Percentiles rank a stretch among this genome's conserved stretches.
phyloP scores from a whole-genome alignment of 2,888 invertebrate species.

The Drosophila lacicola region DNA sequence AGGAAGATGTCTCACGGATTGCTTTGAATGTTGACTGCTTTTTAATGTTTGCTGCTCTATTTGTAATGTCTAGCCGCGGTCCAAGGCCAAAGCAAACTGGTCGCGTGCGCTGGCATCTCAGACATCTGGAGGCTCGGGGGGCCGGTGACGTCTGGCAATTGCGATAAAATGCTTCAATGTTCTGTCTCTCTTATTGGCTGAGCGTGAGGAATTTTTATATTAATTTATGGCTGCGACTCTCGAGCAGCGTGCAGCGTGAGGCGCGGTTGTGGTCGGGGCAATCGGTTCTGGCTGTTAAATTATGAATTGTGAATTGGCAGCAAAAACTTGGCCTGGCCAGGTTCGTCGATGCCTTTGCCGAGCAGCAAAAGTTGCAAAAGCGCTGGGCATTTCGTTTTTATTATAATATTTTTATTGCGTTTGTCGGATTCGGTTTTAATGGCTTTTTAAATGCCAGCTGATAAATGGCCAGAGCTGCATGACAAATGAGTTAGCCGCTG shows the following conservation, averaged over 20 bases:
- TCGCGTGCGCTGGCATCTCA: slow-evolving; percentile 70
- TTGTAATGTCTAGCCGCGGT: slow-evolving; percentile 55
- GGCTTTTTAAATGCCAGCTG: slow-evolving; percentile 81
- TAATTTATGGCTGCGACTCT: slow-evolving; percentile 75
- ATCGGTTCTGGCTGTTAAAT: slow-evolving; percentile 67
- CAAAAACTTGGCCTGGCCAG: slow-evolving; percentile 31
- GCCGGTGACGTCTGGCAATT: slow-evolving; percentile 58
- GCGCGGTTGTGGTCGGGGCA: slow-evolving; percentile 17
- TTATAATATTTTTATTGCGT: slow-evolving; percentile 43
- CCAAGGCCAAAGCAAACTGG: slow-evolving; percentile 64
- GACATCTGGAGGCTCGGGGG: too few relatives aligned
- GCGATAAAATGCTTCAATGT: slow-evolving; percentile 78
- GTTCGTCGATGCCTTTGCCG: slow-evolving; percentile 36
- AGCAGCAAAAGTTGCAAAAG: slow-evolving; percentile 43
- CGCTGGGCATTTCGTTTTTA: slow-evolving; percentile 19
- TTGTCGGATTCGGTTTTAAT: slow-evolving; percentile 80
- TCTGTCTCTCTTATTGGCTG: slow-evolving; percentile 77
- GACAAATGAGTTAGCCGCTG: slow-evolving; percentile 75
- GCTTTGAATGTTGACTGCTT: slow-evolving; percentile 58
- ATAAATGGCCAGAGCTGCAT: slow-evolving; percentile 75
- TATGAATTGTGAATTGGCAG: slow-evolving; percentile 74
- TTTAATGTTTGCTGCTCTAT: slow-evolving; percentile 54
- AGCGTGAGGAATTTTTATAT: slow-evolving; percentile 83
- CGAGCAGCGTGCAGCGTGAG: slow-evolving; percentile 1
- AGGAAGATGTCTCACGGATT: neutral